These are phyloP conservation scores for Dromaius novaehollandiae DNA, from an alignment of 2,113 vertebrate genomes.

Conservation along the genomic window DNA sequence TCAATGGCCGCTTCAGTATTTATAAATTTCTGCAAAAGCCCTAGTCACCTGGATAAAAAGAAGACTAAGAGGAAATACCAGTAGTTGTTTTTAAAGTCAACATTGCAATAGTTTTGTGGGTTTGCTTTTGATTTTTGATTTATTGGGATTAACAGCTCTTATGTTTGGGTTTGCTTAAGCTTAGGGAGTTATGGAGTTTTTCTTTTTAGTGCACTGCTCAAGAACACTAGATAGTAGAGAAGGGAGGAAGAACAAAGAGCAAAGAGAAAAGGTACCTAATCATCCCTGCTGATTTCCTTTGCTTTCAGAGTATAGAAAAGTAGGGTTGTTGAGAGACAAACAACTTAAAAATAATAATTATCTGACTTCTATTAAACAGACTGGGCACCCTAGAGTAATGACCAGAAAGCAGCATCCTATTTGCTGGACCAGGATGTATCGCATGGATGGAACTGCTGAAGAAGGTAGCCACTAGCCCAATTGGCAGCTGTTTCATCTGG, in stretches of 20 bases:
- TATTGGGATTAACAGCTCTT: neutral
- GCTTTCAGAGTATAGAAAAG: neutral
- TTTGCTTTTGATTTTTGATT: neutral
- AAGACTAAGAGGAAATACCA: neutral
- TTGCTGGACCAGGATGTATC: neutral
- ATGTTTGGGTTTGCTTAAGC: neutral
- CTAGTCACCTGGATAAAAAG: neutral
- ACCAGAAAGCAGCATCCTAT: neutral
- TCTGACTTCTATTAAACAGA: neutral
- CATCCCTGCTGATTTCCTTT: neutral
- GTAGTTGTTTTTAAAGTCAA: neutral
- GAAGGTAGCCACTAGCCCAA: neutral
- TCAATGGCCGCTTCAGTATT: neutral
- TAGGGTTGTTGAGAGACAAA: neutral
- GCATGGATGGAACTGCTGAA: neutral
- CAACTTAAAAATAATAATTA: neutral
- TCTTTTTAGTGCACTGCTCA: neutral
- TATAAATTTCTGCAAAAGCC: neutral
- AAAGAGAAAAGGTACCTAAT: neutral
- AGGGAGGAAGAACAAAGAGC: neutral
- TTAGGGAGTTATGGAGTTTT: neutral
- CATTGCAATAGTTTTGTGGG: fast-evolving
- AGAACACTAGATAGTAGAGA: neutral
- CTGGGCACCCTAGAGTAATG: neutral
- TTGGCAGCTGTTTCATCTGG: neutral